phyloP scores from a whole-genome alignment of 92 coral and sea anemone species.

The Porites divaricata region DNA sequence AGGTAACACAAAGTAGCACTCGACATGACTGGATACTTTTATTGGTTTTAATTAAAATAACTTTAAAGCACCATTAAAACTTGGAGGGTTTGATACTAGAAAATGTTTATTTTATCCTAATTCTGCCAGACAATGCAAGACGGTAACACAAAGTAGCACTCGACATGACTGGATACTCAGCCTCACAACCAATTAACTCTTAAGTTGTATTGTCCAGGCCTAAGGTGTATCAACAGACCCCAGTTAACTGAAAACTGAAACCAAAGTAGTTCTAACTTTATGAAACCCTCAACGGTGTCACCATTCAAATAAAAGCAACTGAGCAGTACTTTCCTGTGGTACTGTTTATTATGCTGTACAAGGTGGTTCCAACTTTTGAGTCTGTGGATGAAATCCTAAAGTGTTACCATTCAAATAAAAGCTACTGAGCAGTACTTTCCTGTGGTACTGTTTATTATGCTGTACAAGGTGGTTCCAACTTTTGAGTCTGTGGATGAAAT shows the following conservation, averaged over 20 bases:
- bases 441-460: not conserved
- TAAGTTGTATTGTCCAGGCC: no score
- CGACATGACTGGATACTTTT: not conserved
- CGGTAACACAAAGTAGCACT: no score
- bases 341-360: not conserved
- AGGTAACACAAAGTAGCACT: no score
- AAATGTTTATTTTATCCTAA: not conserved
- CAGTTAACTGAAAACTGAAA: no score
- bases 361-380: not conserved
- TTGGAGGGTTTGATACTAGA: not conserved
- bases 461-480: not conserved
- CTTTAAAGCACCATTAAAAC: not conserved
- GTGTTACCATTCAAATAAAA: not conserved
- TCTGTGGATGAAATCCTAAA: not conserved
- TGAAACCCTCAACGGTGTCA: not conserved
- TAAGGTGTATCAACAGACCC: no score
- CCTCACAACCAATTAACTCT: no score
- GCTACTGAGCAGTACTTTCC: not conserved
- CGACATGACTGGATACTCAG: no score
- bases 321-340: not conserved
- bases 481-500: not conserved
- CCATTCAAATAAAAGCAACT: not conserved
- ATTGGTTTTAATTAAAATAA: slow-evolving; percentile 19
- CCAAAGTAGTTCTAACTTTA: not conserved
- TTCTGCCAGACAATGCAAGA: no score